Evolutionary conservation across 2,113 vertebrate species (phyloP).

Genomic region (Gallinago paraguaiae): DNA sequence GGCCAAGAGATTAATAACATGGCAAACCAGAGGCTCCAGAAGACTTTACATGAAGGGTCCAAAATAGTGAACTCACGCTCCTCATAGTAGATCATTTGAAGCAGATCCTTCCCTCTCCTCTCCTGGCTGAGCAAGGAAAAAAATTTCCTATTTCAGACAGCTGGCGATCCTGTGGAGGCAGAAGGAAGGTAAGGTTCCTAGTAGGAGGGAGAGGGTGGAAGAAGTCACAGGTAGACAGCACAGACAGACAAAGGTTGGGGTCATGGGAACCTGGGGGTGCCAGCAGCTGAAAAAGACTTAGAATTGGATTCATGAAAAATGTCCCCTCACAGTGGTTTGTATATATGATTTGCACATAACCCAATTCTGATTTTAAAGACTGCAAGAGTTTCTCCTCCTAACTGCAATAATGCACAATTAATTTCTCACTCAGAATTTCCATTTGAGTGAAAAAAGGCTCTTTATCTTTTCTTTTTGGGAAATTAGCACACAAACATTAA

Average conservation of each 20-base stretch:
- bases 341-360: neutral
- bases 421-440: neutral
- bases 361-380: neutral
- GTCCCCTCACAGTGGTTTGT: neutral
- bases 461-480: neutral
- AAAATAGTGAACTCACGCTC: neutral
- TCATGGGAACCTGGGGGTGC: neutral
- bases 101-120: neutral
- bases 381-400: neutral
- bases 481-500: neutral
- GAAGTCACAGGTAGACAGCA: fast-evolving
- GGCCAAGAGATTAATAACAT: neutral
- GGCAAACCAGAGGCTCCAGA: neutral
- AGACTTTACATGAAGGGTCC: neutral
- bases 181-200: neutral
- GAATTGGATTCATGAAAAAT: neutral
- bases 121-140: neutral
- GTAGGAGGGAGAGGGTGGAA: neutral
- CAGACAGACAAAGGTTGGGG: fast-evolving
- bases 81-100: neutral
- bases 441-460: neutral
- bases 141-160: neutral
- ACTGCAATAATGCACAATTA: neutral
- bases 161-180: neutral
- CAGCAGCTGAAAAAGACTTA: neutral